A percentile compares a stretch with the other conserved stretches of the same genome.
phyloP scores from a whole-genome alignment of 2,113 vertebrate species.

The Ciconia stormi region DNA sequence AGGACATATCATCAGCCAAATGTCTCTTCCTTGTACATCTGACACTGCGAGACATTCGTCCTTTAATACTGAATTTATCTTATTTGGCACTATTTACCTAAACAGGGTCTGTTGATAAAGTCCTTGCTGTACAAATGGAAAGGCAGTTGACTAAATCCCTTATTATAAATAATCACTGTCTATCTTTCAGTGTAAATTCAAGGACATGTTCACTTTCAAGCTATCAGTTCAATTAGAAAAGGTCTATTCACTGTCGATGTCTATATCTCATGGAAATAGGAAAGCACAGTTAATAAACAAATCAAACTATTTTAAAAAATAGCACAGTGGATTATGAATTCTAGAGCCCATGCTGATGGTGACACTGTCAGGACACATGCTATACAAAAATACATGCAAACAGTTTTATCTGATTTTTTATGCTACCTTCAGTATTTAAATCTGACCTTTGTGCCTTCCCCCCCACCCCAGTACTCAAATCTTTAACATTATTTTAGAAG shows the following conservation, averaged over 20 bases:
- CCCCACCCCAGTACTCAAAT: neutral
- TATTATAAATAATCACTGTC: constrained; percentile 72
- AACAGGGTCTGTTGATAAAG: constrained; percentile 69
- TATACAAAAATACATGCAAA: neutral
- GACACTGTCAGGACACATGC: constrained; percentile 17
- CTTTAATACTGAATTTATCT: constrained; percentile 64
- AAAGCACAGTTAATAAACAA: constrained; percentile 67
- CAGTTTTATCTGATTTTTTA: neutral
- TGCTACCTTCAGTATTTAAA: constrained; percentile 22
- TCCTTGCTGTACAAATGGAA: constrained; percentile 63
- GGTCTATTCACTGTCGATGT: constrained; percentile 69
- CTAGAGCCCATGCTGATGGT: neutral
- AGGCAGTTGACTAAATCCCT: constrained; percentile 61
- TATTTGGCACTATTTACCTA: constrained; percentile 68
- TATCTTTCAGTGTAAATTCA: constrained; percentile 72
- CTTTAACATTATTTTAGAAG: constrained; percentile 17
- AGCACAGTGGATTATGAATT: constrained; percentile 18
- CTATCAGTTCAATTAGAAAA: constrained; percentile 74
- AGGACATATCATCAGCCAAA: constrained; percentile 39
- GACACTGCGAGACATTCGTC: constrained; percentile 39
- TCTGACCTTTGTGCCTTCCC: constrained; percentile 30
- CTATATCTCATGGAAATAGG: constrained; percentile 63
- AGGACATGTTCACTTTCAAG: constrained; percentile 71
- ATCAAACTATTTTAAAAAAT: constrained; percentile 64
- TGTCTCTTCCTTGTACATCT: constrained; percentile 29